Conservation (phyloP, 2,797 vertebrate species). For the Loriculus beryllinus region DNA sequence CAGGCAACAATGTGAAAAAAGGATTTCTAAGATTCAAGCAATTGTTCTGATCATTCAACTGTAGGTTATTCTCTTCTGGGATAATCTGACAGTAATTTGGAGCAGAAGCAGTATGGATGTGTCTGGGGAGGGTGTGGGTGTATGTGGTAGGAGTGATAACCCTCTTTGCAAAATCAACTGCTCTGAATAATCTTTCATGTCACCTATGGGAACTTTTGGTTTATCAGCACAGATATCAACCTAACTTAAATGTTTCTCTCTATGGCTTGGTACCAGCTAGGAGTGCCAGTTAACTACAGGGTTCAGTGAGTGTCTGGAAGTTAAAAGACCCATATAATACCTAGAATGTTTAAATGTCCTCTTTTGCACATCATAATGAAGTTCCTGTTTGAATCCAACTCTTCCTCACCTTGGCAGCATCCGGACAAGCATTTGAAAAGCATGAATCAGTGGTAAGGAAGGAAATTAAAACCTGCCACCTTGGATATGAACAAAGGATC, state of each 20-base stretch:
- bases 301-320: background rate
- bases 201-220: background rate
- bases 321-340: background rate
- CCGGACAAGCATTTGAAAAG: background rate
- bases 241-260: background rate
- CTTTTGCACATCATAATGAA: background rate
- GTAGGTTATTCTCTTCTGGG: background rate
- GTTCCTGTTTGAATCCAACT: background rate
- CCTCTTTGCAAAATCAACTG: background rate
- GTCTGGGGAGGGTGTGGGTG: background rate
- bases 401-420: background rate
- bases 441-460: background rate
- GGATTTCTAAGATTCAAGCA: background rate
- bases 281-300: background rate
- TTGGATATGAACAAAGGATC: background rate
- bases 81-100: conserved; percentile 2
- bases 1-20: background rate
- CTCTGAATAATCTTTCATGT: background rate
- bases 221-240: background rate
- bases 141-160: background rate
- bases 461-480: conserved; percentile 18
- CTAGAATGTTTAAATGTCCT: background rate
- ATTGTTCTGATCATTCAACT: conserved; percentile 2
- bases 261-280: background rate
- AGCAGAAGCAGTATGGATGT: background rate